Base-by-base conservation (phyloP, 2,888 invertebrate genomes). In the Dynastes tityus region DNA sequence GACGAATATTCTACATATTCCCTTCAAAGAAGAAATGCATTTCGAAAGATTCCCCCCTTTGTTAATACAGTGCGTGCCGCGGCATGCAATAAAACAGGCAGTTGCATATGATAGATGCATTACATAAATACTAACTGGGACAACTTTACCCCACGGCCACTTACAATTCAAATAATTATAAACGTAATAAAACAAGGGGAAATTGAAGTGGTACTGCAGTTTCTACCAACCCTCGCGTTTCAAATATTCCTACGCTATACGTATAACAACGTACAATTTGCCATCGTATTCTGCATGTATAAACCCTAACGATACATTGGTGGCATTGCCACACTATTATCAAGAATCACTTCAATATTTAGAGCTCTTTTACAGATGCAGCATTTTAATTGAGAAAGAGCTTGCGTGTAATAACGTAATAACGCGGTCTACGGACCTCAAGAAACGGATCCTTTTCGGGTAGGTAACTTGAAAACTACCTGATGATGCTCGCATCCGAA, bases 121-220 rank as follows among this genome's bases (percentile, higher is more conserved):
- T 85, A 83, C 82, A 85, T 84, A 86, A 86, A 86, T 86, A 85
- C 85, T 84, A 83, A 84, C 85, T 84, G 83, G 84, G 83, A 82
- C 84, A 84, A 68, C 74, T 70, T 16, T 58, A 81, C 67, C 71
- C 74, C 81, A 73, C 58, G 73, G 73, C 81, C 83, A 83, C 82
- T 84, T 82, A 68, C 84, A 83, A 83, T 83, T 84, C 85, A 86
- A 86, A 87, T 87, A 86, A 87, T 87, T 87, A 86, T 84, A 86
- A 86, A 85, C 84, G 86, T 84, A 85, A 85, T 84, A 84, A 85
- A 85, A 86, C 85, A 85, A 86, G 86, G 86, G 87, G 86, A 83
- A 83, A 80, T 80, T 83, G 81, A 83, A 85, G 84, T 84, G 84
- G 81, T 82, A 82, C 82, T 82, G 80, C 81, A 81, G 82, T 63